A percentile compares a stretch with the other conserved stretches of the same genome.
These are phyloP conservation scores for Pagrus major DNA, from an alignment of 2,113 vertebrate species.

Conservation along the genomic window DNA sequence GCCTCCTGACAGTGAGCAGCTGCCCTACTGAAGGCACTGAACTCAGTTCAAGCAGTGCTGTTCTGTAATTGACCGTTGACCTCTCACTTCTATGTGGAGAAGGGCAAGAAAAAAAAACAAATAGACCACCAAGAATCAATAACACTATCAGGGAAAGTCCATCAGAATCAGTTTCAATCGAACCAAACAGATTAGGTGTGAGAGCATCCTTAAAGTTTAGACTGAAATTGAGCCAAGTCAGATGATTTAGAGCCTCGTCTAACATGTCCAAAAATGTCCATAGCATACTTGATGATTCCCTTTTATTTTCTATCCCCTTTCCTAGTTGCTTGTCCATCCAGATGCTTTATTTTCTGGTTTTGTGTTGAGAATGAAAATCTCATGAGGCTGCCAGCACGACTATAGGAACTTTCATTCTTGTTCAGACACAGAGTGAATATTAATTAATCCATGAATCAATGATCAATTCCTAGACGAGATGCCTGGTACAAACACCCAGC, in stretches of 20 bases:
- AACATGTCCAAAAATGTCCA: background rate
- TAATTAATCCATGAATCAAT: constrained; percentile 1
- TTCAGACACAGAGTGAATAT: background rate
- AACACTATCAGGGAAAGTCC: too few species aligned
- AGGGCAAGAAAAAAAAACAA: background rate
- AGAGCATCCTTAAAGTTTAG: background rate
- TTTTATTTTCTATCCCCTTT: background rate
- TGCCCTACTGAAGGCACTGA: constrained; percentile 16
- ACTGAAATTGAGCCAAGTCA: background rate
- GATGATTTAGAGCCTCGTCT: background rate
- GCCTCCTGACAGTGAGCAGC: background rate
- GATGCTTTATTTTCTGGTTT: background rate
- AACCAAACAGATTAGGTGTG: too few species aligned
- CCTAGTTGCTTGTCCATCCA: background rate
- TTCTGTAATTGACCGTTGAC: background rate
- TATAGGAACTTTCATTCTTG: background rate
- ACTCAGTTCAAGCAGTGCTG: constrained; percentile 8
- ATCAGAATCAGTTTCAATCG: too few species aligned
- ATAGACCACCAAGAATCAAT: background rate
- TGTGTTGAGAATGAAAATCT: background rate
- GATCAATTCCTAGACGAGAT: background rate
- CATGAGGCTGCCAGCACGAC: background rate
- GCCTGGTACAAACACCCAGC: background rate
- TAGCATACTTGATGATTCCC: background rate
- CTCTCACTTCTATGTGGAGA: background rate